Conservation (phyloP, 2,113 vertebrate genomes). For the Gobius niger region DNA sequence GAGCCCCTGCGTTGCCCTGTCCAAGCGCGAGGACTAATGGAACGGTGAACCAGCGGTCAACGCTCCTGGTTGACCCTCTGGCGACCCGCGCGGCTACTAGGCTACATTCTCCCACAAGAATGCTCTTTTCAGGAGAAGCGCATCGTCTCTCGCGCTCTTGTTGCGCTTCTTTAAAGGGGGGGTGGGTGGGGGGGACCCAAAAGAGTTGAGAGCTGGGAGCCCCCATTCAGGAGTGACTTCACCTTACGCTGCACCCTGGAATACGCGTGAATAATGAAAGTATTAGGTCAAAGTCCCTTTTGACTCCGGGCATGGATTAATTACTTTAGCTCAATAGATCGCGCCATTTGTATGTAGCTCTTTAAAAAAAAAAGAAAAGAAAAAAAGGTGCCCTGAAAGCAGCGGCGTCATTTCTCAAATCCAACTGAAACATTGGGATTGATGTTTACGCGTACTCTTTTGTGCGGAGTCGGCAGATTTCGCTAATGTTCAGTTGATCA, state of each 20-base stretch:
- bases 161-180: conserved; percentile 55
- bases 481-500: conserved; percentile 17
- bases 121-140: conserved; percentile 56
- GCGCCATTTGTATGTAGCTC: conserved; percentile 12
- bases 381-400: conserved; percentile 1
- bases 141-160: conserved; percentile 50
- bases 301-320: conserved; percentile 42
- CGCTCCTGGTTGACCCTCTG: conserved; percentile 66
- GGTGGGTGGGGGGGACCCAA: too few species aligned
- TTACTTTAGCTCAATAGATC: conserved; percentile 41
- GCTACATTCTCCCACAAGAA: conserved; percentile 69
- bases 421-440: conserved; percentile 17
- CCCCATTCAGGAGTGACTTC: conserved; percentile 56
- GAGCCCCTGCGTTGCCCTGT: conserved; percentile 59
- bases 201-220: conserved; percentile 46
- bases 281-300: conserved; percentile 55
- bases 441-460: conserved; percentile 12
- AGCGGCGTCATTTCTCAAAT: conserved; percentile 41
- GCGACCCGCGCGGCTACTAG: conserved; percentile 75
- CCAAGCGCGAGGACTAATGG: conserved; percentile 68
- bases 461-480: conserved; percentile 17
- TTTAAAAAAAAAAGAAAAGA: too few species aligned
- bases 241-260: conserved; percentile 18
- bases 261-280: conserved; percentile 63
- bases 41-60: conserved; percentile 73